Conservation (phyloP, 2,888 invertebrate species). For the Drosophila pegasa region DNA sequence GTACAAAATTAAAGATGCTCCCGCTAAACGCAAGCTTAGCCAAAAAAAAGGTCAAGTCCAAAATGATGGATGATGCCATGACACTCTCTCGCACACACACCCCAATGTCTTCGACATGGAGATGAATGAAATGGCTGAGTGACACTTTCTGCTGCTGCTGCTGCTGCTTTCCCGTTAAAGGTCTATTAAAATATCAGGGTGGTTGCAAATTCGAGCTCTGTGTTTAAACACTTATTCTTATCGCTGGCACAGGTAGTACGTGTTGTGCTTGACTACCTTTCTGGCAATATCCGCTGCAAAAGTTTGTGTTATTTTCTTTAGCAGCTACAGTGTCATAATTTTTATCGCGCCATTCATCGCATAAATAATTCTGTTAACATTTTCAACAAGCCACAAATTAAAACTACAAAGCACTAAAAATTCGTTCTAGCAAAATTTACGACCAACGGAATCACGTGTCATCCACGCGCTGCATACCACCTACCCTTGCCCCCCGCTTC, state of each 20-base stretch:
- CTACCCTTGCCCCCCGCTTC: constrained; percentile 22
- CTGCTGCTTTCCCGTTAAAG: constrained; percentile 30
- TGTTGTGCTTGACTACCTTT: constrained; percentile 49
- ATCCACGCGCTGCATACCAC: constrained; percentile 82
- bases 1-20: constrained; percentile 79
- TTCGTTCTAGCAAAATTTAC: constrained; percentile 82
- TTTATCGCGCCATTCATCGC: constrained; percentile 69
- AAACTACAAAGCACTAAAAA: constrained; percentile 82
- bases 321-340: constrained; percentile 59
- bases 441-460: constrained; percentile 85
- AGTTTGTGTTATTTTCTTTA: constrained; percentile 36
- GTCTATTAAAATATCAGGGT: constrained; percentile 56
- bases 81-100: constrained; percentile 50
- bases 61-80: constrained; percentile 85
- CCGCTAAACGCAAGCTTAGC: constrained; percentile 75
- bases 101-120: constrained; percentile 54
- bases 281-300: constrained; percentile 70
- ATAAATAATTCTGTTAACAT: constrained; percentile 80
- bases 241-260: constrained; percentile 64
- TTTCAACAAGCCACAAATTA: constrained; percentile 81
- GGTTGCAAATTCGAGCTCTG: constrained; percentile 54
- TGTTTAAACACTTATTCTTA: constrained; percentile 58
- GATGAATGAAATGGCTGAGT: constrained; percentile 71
- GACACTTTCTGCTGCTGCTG: constrained; percentile 60
- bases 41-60: constrained; percentile 85